Evolutionary conservation across 1,140 invertebrate genomes (phyloP).

Genomic region (Heliconius hermathena): DNA sequence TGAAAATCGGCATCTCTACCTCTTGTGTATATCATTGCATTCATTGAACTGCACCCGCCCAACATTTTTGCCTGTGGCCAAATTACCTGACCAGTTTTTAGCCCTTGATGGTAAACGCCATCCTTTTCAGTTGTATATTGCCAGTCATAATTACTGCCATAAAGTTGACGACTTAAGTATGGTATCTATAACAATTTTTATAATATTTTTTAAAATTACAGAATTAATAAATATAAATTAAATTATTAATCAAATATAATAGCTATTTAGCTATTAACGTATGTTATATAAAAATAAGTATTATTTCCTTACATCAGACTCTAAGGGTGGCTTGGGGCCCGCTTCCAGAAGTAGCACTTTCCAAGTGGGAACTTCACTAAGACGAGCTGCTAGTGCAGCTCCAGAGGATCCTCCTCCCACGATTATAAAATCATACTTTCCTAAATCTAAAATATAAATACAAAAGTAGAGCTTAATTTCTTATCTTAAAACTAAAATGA

Average conservation of each 20-base stretch:
- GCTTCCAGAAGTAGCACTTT: constrained; percentile 83
- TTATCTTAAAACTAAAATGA: no score
- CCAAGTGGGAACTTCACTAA: constrained; percentile 71
- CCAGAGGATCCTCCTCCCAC: constrained; percentile 74
- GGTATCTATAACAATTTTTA: constrained; percentile 35
- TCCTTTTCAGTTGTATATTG: constrained; percentile 73
- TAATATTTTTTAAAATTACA: neutral
- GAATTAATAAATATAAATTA: neutral
- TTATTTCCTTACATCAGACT: constrained; percentile 60
- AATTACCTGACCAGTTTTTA: constrained; percentile 70
- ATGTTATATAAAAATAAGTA: neutral
- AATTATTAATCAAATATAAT: no score
- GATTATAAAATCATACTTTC: constrained; percentile 59
- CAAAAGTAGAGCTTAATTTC: no score
- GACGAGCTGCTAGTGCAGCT: constrained; percentile 69
- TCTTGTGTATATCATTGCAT: constrained; percentile 90
- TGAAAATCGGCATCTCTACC: constrained; percentile 83
- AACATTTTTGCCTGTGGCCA: constrained; percentile 87
- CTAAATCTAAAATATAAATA: constrained; percentile 15
- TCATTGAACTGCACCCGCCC: constrained; percentile 89
- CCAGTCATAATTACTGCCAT: constrained; percentile 83
- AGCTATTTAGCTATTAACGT: no score
- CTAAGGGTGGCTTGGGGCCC: constrained; percentile 63
- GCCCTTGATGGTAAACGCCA: constrained; percentile 73
- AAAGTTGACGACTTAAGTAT: constrained; percentile 40